Percentiles rank a stretch among this genome's conserved stretches.
Conservation (phyloP, 2,888 invertebrate genomes). For the Oegoconia quadripuncta region DNA sequence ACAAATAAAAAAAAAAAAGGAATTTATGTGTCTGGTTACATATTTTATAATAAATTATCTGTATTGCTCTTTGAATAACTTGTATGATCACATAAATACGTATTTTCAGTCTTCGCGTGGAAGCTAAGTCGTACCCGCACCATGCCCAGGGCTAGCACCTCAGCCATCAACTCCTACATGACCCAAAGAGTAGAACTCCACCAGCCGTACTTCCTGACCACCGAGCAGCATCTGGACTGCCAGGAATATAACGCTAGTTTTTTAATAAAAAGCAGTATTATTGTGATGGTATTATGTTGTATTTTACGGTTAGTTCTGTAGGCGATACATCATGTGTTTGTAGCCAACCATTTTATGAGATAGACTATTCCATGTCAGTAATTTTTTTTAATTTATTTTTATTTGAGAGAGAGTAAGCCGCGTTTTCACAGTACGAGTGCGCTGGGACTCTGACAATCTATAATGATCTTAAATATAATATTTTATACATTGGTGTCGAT, state of each 20-base stretch:
- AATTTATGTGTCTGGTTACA: slow-evolving; percentile 19
- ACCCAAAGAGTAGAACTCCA: slow-evolving; percentile 39
- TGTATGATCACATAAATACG: not conserved
- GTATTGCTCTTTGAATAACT: not conserved
- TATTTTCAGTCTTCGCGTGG: slow-evolving; percentile 55
- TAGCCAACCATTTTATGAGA: slow-evolving; percentile 3
- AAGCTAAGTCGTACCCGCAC: slow-evolving; percentile 53
- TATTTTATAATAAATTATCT: not conserved
- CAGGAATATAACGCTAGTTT: slow-evolving; percentile 51
- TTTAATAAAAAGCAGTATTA: slow-evolving; percentile 53
- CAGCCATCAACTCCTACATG: slow-evolving; percentile 39
- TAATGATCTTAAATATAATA: no score
- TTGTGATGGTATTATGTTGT: slow-evolving; percentile 47
- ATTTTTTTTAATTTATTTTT: no score
- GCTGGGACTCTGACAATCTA: no score
- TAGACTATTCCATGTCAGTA: no score
- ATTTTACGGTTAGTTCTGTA: slow-evolving; percentile 37
- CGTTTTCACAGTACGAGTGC: no score
- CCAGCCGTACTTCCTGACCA: slow-evolving; percentile 45
- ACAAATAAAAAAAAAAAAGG: slow-evolving; percentile 45
- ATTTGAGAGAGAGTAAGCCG: no score
- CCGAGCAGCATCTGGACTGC: slow-evolving; percentile 47
- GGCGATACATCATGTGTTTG: slow-evolving; percentile 12
- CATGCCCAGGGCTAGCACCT: slow-evolving; percentile 25
- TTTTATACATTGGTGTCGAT: no score